Percentiles rank a stretch among this genome's conserved stretches.
phyloP scores from a whole-genome alignment of 2,113 vertebrate genomes.

The Corythaeola cristata region DNA sequence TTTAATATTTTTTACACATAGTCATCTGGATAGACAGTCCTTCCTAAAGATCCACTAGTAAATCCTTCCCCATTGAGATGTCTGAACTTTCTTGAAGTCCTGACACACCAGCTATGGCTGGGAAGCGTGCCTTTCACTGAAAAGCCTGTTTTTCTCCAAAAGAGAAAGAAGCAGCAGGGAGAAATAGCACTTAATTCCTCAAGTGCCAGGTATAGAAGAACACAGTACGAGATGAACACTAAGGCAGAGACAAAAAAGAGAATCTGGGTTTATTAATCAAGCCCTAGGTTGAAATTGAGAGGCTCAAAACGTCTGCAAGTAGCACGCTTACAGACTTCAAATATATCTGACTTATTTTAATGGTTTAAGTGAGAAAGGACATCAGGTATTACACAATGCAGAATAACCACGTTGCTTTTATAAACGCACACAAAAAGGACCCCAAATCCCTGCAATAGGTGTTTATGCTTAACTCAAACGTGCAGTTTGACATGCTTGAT shows the following conservation, averaged over 20 bases:
- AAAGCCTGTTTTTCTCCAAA: background rate
- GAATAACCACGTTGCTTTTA: background rate
- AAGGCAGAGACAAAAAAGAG: background rate
- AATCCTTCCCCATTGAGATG: background rate
- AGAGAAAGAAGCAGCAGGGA: background rate
- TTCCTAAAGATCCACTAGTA: background rate
- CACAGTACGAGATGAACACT: background rate
- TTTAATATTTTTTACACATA: background rate
- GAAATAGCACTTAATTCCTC: background rate
- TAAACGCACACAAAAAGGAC: background rate
- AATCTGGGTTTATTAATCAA: background rate
- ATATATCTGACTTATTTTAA: background rate
- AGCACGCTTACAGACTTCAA: background rate
- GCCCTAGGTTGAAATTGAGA: background rate
- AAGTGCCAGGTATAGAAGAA: background rate
- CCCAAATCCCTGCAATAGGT: background rate
- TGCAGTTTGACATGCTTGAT: background rate
- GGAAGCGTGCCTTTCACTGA: background rate
- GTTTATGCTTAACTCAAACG: background rate
- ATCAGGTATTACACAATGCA: background rate
- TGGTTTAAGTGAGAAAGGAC: background rate
- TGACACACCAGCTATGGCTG: background rate
- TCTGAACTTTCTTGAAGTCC: background rate
- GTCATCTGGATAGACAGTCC: background rate
- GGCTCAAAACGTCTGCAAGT: background rate